phyloP scores from a whole-genome alignment of 2,888 invertebrate genomes.

The Pinctada fucata region DNA sequence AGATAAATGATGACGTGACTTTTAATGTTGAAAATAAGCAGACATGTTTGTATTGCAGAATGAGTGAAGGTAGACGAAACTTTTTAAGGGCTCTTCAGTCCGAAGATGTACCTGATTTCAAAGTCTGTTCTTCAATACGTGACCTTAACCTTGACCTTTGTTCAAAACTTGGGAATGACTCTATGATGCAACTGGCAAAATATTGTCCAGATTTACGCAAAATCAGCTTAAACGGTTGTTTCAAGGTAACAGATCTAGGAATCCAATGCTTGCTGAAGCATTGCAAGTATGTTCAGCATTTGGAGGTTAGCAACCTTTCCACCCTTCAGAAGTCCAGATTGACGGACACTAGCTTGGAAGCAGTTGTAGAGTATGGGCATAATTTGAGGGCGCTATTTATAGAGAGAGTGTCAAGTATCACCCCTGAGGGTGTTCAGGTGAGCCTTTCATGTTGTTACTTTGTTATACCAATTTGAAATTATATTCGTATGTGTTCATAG shows the following conservation, averaged over 20 bases:
- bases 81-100: not conserved
- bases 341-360: slow-evolving; percentile 44
- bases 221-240: slow-evolving; percentile 53
- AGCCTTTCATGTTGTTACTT: not conserved
- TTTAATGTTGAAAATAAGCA: not conserved
- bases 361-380: slow-evolving; percentile 45
- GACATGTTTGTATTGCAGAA: not conserved
- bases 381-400: slow-evolving; percentile 42
- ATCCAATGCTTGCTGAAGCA: slow-evolving; percentile 42
- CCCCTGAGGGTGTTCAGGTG: slow-evolving; percentile 2
- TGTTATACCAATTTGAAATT: too few species aligned
- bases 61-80: not conserved
- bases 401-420: slow-evolving; percentile 15
- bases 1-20: not conserved
- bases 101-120: not conserved
- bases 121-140: slow-evolving; percentile 46
- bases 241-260: slow-evolving; percentile 53
- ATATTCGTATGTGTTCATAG: too few species aligned
- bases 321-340: slow-evolving; percentile 46
- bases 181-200: slow-evolving; percentile 47
- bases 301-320: slow-evolving; percentile 54
- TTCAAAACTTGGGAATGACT: slow-evolving; percentile 49
- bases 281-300: slow-evolving; percentile 42
- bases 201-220: slow-evolving; percentile 51
- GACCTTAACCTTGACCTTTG: slow-evolving; percentile 54